Evolutionary conservation across 2,113 vertebrate genomes (phyloP).

Genomic region (Macaca fascicularis): T2T-MFA8v1.1 NC_088384.1:110393001-110393500

Average conservation of each 20-base stretch:
- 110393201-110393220: no score
- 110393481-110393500: no score
- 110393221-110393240: neutral
- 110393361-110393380: neutral
- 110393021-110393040: neutral
- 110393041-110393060: neutral
- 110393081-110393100: neutral
- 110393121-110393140: neutral
- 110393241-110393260: neutral
- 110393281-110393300: neutral
- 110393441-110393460: neutral
- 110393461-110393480: neutral
- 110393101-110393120: neutral
- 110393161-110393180: neutral
- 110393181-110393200: neutral
- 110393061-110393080: neutral
- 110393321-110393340: neutral
- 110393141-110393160: neutral
- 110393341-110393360: neutral
- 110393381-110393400: neutral
- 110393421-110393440: neutral
- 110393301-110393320: neutral
- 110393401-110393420: neutral
- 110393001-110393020: rapidly evolving
- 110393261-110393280: no score